phyloP scores from a whole-genome alignment of 2,797 vertebrate species.

The Babyrousa celebensis region DNA sequence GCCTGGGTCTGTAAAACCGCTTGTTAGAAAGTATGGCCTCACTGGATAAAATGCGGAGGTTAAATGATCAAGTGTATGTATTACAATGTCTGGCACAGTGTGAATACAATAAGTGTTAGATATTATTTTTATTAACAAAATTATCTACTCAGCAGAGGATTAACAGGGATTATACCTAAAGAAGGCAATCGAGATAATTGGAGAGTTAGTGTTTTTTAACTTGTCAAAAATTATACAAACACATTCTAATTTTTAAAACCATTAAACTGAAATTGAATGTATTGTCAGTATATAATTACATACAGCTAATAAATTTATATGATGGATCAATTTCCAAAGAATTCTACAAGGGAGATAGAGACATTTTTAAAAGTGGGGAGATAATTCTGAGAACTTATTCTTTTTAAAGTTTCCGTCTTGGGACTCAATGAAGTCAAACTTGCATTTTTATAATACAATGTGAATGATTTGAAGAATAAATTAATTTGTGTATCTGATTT shows the following conservation, averaged over 20 bases:
- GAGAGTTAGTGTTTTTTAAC: background rate
- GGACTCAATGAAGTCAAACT: background rate
- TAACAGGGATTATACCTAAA: background rate
- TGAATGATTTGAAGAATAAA: conserved; percentile 65
- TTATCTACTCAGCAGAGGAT: conserved; percentile 1
- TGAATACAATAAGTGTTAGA: background rate
- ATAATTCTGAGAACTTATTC: conserved; percentile 33
- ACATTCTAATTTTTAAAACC: background rate
- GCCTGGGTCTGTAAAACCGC: conserved; percentile 17
- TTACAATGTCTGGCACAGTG: background rate
- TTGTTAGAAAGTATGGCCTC: background rate
- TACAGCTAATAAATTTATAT: background rate
- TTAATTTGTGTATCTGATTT: conserved; percentile 32
- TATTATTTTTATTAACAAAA: conserved; percentile 34
- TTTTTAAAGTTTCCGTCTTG: conserved; percentile 20
- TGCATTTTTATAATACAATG: conserved; percentile 24
- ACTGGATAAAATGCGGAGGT: background rate
- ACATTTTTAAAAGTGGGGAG: background rate
- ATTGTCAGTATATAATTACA: background rate
- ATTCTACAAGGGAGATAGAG: background rate
- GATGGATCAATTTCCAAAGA: conserved; percentile 58
- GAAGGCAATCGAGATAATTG: conserved; percentile 33
- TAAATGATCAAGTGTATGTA: conserved; percentile 8
- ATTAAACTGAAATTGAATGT: conserved; percentile 28
- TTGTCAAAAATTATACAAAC: background rate